Conservation (phyloP, 2,113 vertebrate genomes). For the Candoia aspera region DNA sequence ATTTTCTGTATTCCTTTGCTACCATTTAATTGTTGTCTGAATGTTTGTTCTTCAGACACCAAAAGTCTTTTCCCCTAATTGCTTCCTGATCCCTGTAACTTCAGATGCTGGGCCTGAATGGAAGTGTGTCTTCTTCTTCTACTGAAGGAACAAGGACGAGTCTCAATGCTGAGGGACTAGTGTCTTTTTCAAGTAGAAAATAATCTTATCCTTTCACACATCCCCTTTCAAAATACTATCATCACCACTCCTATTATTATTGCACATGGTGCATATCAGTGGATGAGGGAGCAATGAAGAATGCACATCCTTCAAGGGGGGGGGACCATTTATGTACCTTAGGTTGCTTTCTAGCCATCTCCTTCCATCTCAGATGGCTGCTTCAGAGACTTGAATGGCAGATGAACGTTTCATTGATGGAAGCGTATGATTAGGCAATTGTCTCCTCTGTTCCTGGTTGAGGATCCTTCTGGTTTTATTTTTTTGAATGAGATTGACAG, state of each 20-base stretch:
- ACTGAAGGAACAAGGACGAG: not conserved
- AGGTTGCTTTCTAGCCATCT: not conserved
- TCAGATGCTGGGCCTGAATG: not conserved
- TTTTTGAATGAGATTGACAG: not conserved
- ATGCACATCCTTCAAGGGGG: not conserved
- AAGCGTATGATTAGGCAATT: not conserved
- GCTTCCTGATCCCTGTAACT: not conserved
- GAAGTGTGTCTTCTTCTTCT: not conserved
- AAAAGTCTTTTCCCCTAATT: not conserved
- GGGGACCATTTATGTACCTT: not conserved
- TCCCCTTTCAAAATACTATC: not conserved
- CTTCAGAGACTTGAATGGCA: not conserved
- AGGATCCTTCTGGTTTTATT: not conserved
- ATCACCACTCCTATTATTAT: not conserved
- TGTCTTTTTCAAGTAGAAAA: not conserved
- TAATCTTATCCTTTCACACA: not conserved
- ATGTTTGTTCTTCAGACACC: no score
- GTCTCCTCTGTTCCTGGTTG: not conserved
- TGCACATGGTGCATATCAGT: not conserved
- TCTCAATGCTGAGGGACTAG: not conserved
- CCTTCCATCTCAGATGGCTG: not conserved
- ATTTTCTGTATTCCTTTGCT: not conserved
- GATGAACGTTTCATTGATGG: not conserved
- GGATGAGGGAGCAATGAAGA: not conserved
- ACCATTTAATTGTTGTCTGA: no score